Base-by-base conservation (phyloP, 2,888 invertebrate species). In the Andrena haemorrhoa region DNA sequence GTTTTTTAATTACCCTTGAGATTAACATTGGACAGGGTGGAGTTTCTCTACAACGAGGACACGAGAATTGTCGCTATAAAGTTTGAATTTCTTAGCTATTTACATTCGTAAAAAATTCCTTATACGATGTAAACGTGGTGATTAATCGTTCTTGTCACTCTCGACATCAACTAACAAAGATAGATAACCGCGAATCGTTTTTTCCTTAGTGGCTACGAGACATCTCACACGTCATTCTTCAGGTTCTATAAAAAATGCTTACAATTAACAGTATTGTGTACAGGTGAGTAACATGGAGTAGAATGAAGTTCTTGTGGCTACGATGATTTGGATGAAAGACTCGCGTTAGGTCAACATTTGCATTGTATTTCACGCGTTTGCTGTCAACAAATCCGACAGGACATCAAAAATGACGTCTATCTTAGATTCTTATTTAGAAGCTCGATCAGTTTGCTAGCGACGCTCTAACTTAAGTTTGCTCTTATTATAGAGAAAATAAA, bases 61-160 rank as follows among this genome's bases (percentile, higher is more conserved):
- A 64, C 69, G n/a, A 58, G 51, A 65, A 26, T 65, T 33, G 35
- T 56, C 31, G 51, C 66, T 63, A 63, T 68, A 76, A 68, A 64
- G 41, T 75, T 20, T 29, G 8, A 56, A 20, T 60, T 74, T 10
- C 56, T 73, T 69, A 74, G 20, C 26, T 74, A 81, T 82, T 47
- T 82, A 82, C 82, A 82, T 53, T 64, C n/a, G 82, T 81, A 82
- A 70, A 82, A 82, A 82, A 82, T 65, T 8, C 23, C 20, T 70
- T 75, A 41, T 58, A 75, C 64, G 20, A n/a, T 56, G 69, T 75
- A 65, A 23, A 75, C 31, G 16, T n/a, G 31, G 33, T 10, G 35
- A 2, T 49, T 73, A 58, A 49, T 23, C 20, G 8, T 51, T 23
- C 60, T 10, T 41, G 10, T 31, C 20, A 29, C 23, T 29, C 16